Percentiles rank a stretch among this genome's conserved stretches.
Evolutionary conservation across 2,797 vertebrate genomes (phyloP).

Genomic region (Zonotrichia albicollis): DNA sequence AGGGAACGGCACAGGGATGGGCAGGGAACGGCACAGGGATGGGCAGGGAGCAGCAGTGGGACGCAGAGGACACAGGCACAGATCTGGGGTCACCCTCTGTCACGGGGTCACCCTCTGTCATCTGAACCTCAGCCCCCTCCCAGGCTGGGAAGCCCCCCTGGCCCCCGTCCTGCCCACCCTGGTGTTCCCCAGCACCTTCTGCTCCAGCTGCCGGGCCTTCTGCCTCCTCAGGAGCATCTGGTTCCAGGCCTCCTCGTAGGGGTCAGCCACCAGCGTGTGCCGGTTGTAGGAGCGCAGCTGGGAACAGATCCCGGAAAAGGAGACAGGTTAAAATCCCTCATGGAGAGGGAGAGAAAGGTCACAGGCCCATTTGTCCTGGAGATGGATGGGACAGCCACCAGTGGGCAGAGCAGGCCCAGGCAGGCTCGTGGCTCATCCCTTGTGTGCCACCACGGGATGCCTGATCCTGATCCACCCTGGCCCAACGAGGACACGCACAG

Average conservation of each 20-base stretch:
- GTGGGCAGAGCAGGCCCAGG: not conserved
- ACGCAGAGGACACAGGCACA: rapidly evolving
- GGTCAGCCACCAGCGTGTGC: conserved; percentile 91
- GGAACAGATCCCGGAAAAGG: not conserved
- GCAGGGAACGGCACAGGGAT: not conserved
- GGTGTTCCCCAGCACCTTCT: conserved; percentile 77
- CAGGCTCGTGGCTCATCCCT: not conserved
- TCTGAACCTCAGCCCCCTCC: not conserved
- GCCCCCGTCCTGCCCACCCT: rapidly evolving
- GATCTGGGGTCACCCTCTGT: too few relatives aligned
- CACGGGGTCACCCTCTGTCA: not conserved
- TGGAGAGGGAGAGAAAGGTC: not conserved
- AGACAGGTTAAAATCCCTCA: not conserved
- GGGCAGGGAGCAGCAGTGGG: not conserved
- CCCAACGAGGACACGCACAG: rapidly evolving
- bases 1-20: too few relatives aligned
- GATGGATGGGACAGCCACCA: not conserved
- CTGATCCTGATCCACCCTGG: not conserved
- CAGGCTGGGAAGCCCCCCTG: not conserved
- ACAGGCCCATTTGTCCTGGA: rapidly evolving
- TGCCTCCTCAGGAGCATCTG: conserved; percentile 89
- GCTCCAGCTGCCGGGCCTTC: conserved; percentile 86
- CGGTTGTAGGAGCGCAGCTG: conserved; percentile 97
- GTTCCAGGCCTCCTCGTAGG: conserved; percentile 88
- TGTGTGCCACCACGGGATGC: not conserved